phyloP scores from a whole-genome alignment of 2,888 invertebrate genomes.

The Caenorhabditis doughertyi region DNA sequence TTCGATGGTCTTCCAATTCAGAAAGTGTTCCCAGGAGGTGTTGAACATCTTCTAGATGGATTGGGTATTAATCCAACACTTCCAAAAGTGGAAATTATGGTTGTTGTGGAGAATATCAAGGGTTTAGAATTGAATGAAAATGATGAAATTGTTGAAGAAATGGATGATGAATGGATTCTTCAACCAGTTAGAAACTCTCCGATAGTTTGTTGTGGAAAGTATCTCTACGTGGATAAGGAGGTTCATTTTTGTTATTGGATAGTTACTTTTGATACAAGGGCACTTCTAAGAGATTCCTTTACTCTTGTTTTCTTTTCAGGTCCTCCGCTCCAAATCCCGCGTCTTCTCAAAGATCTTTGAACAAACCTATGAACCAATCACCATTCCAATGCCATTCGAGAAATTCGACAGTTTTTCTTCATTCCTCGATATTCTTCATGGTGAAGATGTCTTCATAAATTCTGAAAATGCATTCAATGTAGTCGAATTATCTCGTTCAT shows the following conservation, averaged over 20 bases:
- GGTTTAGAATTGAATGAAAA: conserved; percentile 27
- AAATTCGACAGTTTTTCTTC: conserved; percentile 39
- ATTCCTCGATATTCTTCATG: conserved; percentile 44
- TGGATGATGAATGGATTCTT: conserved; percentile 58
- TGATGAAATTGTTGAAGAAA: conserved; percentile 19
- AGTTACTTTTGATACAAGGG: too few relatives aligned
- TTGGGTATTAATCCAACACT: conserved; percentile 46
- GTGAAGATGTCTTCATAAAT: conserved; percentile 32
- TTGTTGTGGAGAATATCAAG: conserved; percentile 35
- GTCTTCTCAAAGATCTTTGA: conserved; percentile 51
- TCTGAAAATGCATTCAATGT: conserved; percentile 35
- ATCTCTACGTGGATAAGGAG: conserved; percentile 52
- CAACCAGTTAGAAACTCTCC: conserved; percentile 44
- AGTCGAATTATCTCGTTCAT: conserved; percentile 22
- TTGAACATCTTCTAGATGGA: conserved; percentile 52
- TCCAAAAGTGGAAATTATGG: conserved; percentile 33
- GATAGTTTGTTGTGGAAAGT: conserved; percentile 55
- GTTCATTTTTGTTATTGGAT: too few relatives aligned
- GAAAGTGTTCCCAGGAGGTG: conserved; percentile 51
- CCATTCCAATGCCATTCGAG: conserved; percentile 28
- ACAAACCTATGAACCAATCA: conserved; percentile 54
- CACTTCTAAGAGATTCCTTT: too few relatives aligned
- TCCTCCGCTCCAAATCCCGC: conserved; percentile 42
- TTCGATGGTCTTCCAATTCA: conserved; percentile 51
- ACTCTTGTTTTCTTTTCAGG: too few relatives aligned